phyloP scores from a whole-genome alignment of 2,113 vertebrate species.

The Phylloscopus trochiloides region DNA sequence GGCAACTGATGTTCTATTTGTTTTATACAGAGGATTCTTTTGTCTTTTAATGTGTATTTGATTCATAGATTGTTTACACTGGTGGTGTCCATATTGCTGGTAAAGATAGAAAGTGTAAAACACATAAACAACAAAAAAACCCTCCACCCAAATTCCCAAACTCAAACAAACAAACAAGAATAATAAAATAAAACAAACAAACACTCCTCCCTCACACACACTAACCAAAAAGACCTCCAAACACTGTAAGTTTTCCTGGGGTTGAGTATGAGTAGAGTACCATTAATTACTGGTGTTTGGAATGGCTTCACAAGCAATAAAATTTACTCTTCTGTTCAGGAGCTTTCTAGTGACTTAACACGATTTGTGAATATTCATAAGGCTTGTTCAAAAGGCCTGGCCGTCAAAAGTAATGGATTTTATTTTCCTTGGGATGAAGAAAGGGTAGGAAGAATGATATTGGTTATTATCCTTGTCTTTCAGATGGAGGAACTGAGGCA shows the following conservation, averaged over 20 bases:
- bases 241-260: neutral
- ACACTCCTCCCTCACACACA: neutral
- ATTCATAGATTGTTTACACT: neutral
- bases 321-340: neutral
- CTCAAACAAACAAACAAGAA: neutral
- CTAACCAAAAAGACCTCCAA: neutral
- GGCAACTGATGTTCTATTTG: neutral
- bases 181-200: neutral
- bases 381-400: neutral
- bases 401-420: neutral
- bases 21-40: neutral
- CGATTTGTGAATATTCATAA: neutral
- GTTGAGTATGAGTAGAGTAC: neutral
- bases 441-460: neutral
- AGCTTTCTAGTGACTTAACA: neutral
- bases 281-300: neutral
- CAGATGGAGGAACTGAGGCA: neutral
- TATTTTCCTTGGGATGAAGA: neutral
- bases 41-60: neutral
- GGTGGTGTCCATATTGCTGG: neutral
- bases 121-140: neutral
- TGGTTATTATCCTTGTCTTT: neutral
- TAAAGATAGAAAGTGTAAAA: neutral
- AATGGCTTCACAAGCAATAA: neutral
- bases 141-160: rapidly evolving